Evolutionary conservation across 2,888 invertebrate genomes (phyloP).

Genomic region (Vesta saturnalis): DNA sequence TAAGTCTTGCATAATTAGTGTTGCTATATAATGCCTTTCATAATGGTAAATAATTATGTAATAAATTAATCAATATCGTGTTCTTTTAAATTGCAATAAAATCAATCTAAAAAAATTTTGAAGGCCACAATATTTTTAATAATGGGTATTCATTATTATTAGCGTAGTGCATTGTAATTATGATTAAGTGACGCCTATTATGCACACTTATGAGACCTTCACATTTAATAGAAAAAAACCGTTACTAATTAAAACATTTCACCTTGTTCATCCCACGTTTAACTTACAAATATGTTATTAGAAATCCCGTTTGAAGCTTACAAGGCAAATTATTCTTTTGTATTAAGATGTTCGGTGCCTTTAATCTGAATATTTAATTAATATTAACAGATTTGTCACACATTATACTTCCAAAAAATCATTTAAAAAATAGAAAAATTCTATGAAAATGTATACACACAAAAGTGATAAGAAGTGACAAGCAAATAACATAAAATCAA

Average conservation of each 20-base stretch:
- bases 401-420: not conserved
- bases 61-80: not conserved
- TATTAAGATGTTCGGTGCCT: too few species aligned
- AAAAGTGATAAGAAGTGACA: conserved; percentile 23
- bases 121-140: not conserved
- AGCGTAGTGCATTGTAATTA: not conserved
- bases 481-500: conserved; percentile 26
- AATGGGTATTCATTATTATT: not conserved
- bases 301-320: not conserved
- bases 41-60: not conserved
- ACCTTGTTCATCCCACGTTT: conserved; percentile 1
- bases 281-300: not conserved
- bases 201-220: not conserved
- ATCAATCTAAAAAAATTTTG: not conserved
- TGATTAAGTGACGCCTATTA: conserved; percentile 8
- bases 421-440: not conserved
- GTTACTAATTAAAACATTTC: conserved; percentile 1
- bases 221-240: conserved; percentile 1
- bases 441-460: conserved; percentile 12
- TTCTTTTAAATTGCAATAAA: not conserved
- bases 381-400: too few species aligned
- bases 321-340: too few species aligned
- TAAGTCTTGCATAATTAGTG: too few species aligned
- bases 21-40: too few species aligned
- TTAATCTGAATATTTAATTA: too few species aligned